These are phyloP conservation scores for Ips nitidus DNA, from an alignment of 1,140 invertebrate species.

Conservation along the genomic window DNA sequence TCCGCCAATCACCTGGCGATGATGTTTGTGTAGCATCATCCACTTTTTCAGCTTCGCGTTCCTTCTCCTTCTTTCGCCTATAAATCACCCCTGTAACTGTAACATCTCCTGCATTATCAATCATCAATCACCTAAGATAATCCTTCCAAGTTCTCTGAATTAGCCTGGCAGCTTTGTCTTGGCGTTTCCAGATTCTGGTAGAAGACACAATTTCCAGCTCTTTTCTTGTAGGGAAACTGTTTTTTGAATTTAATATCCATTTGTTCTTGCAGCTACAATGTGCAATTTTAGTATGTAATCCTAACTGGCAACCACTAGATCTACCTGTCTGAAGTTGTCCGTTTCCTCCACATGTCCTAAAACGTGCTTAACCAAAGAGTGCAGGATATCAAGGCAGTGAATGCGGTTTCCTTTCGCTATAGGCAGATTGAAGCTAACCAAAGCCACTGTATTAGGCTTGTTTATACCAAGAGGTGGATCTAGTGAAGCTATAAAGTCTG, in stretches of 20 bases:
- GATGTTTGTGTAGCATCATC: constrained; percentile 82
- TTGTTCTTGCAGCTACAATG: constrained; percentile 75
- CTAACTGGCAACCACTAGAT: no score
- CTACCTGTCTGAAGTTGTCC: constrained; percentile 83
- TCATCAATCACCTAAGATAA: constrained; percentile 74
- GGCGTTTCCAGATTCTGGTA: constrained; percentile 91
- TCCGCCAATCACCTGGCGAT: constrained; percentile 77
- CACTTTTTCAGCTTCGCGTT: constrained; percentile 65
- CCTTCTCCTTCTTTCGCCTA: constrained; percentile 66
- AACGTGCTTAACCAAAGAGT: constrained; percentile 90
- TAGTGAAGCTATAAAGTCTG: constrained; percentile 91
- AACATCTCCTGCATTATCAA: no score
- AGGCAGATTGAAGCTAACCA: constrained; percentile 94
- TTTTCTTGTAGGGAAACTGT: constrained; percentile 91
- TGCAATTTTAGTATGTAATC: no score
- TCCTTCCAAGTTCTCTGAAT: constrained; percentile 81
- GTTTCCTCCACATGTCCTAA: constrained; percentile 93
- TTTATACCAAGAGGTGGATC: constrained; percentile 84
- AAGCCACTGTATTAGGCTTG: constrained; percentile 92
- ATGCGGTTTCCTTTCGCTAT: constrained; percentile 94
- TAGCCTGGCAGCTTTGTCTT: constrained; percentile 89
- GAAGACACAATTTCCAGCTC: constrained; percentile 92
- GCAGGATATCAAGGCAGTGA: constrained; percentile 94
- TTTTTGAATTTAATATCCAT: constrained; percentile 97
- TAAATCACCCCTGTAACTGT: no score